Evolutionary conservation across 1,140 invertebrate species (phyloP).

Genomic region (Chironomus tepperi): DNA sequence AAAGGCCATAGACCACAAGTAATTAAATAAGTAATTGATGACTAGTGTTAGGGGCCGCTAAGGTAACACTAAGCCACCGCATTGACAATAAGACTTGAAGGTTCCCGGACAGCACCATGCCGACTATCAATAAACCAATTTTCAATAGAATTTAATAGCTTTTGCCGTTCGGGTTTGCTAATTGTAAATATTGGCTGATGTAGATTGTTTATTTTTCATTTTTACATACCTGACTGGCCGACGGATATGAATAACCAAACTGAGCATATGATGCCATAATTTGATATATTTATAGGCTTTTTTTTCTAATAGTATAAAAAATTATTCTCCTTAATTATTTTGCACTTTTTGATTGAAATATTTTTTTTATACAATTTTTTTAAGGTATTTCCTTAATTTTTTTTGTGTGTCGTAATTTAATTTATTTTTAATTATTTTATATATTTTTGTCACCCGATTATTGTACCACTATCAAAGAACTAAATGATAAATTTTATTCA

Average conservation of each 20-base stretch:
- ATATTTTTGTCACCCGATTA: slow-evolving; percentile 3
- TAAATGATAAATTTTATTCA: slow-evolving; percentile 12
- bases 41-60: too few species aligned
- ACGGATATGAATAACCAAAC: slow-evolving; percentile 64
- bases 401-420: neutral
- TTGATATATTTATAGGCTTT: neutral
- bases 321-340: slow-evolving; percentile 5
- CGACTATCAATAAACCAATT: too few species aligned
- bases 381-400: neutral
- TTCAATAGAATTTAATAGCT: too few species aligned
- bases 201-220: too few species aligned
- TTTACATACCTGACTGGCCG: slow-evolving; percentile 57
- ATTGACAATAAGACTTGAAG: too few species aligned
- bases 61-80: too few species aligned
- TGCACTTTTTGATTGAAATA: slow-evolving; percentile 5
- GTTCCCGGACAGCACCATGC: too few species aligned
- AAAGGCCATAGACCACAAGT: too few species aligned
- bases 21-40: too few species aligned
- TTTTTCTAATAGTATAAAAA: slow-evolving; percentile 6
- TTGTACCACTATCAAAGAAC: slow-evolving; percentile 20
- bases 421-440: neutral
- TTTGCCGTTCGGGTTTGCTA: too few species aligned
- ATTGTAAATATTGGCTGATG: too few species aligned
- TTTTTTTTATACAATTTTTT: slow-evolving; percentile 10
- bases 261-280: slow-evolving; percentile 64